Percentiles rank a stretch among this genome's conserved stretches.
These are phyloP conservation scores for Notothenia rossii DNA, from an alignment of 2,113 vertebrate species.

Conservation along the genomic window DNA sequence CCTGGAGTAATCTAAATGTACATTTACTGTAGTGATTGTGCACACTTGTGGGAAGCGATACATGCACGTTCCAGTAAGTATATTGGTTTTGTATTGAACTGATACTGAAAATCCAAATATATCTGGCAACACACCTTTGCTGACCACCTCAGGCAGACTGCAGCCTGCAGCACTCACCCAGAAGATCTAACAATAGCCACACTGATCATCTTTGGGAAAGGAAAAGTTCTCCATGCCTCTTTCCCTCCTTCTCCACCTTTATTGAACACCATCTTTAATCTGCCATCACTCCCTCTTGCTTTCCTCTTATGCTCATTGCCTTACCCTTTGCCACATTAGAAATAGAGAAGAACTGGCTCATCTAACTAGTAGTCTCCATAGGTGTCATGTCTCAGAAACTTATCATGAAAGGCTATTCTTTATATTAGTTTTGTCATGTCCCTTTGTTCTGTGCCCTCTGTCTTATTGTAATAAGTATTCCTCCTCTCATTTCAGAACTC, in stretches of 20 bases:
- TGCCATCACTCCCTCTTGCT: background rate
- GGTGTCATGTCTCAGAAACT: background rate
- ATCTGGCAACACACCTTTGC: slow-evolving; percentile 40
- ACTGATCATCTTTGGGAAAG: slow-evolving; percentile 12
- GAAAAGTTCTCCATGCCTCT: slow-evolving; percentile 19
- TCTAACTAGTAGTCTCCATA: background rate
- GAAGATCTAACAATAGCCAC: slow-evolving; percentile 61
- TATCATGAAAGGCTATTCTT: no score
- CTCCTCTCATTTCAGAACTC: no score
- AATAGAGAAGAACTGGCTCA: background rate
- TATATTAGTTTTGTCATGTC: no score
- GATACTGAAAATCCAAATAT: slow-evolving; percentile 24
- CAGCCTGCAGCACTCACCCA: slow-evolving; percentile 35
- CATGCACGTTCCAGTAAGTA: background rate
- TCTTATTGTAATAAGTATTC: no score
- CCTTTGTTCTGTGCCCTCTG: no score
- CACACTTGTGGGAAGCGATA: background rate
- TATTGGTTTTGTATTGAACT: background rate
- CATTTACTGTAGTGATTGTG: background rate
- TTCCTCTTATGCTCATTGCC: background rate
- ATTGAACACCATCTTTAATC: slow-evolving; percentile 20
- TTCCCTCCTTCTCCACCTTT: slow-evolving; percentile 4
- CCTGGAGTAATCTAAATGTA: background rate
- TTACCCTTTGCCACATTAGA: slow-evolving; percentile 3
- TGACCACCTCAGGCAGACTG: slow-evolving; percentile 29